phyloP scores from a whole-genome alignment of 2,888 invertebrate genomes.

The Meta bourneti region DNA sequence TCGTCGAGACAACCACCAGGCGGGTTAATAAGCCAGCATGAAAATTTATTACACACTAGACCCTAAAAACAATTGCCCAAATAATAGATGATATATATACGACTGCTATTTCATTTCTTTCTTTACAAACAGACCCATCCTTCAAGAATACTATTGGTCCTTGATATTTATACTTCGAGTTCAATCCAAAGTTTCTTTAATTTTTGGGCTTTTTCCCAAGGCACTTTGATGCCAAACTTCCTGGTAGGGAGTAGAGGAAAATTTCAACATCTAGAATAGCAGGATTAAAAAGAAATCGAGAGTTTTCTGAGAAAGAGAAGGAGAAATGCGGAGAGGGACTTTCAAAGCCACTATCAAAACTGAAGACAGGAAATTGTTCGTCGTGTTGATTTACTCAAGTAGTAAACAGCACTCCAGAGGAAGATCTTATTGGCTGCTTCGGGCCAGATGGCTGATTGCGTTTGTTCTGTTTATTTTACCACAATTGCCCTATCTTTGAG shows the following conservation, averaged over 20 bases:
- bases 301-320: neutral
- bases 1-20: no score
- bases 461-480: conserved; percentile 65
- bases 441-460: conserved; percentile 61
- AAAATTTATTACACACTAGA: no score
- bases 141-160: no score
- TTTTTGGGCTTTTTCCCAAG: neutral
- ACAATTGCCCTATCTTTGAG: conserved; percentile 46
- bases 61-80: no score
- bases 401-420: conserved; percentile 45
- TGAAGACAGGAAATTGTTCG: conserved; percentile 48
- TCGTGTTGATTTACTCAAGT: conserved; percentile 65
- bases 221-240: neutral
- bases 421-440: conserved; percentile 42
- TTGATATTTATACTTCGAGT: neutral
- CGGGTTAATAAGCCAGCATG: no score
- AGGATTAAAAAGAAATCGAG: conserved; percentile 9
- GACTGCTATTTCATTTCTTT: no score
- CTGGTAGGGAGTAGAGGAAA: neutral
- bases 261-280: neutral
- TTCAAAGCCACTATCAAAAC: conserved; percentile 14
- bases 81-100: no score
- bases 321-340: neutral
- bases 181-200: neutral
- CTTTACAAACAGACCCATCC: no score